Conservation (phyloP, 2,113 vertebrate genomes). For the Calidris pugnax region DNA sequence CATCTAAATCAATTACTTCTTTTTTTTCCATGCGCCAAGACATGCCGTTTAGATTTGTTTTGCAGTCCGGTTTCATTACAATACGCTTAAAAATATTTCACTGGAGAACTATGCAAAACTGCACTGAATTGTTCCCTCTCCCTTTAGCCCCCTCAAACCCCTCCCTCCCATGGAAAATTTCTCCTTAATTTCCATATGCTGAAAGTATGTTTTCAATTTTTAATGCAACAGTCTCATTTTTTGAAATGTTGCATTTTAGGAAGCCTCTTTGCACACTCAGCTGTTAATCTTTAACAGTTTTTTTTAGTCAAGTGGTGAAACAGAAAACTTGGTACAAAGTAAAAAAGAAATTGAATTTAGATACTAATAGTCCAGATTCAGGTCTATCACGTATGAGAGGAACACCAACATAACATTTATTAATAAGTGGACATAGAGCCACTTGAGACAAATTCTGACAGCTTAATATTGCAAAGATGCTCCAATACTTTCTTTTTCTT, state of each 20-base stretch:
- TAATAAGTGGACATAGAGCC: not conserved
- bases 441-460: not conserved
- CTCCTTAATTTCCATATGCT: not conserved
- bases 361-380: not conserved
- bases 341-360: not conserved
- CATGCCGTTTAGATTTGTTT: constrained; percentile 11
- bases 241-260: not conserved
- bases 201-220: constrained; percentile 22
- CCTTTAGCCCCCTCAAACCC: not conserved
- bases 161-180: not conserved
- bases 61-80: not conserved
- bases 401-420: not conserved
- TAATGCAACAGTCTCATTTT: not conserved
- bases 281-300: not conserved
- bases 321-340: not conserved
- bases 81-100: not conserved
- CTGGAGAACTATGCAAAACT: not conserved
- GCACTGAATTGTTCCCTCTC: not conserved
- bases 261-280: not conserved
- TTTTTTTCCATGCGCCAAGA: not conserved
- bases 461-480: not conserved
- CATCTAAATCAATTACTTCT: not conserved
- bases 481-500: not conserved
- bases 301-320: not conserved
- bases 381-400: not conserved